A percentile compares a stretch with the other conserved stretches of the same genome.
These are phyloP conservation scores for Phasia obesa DNA, from an alignment of 2,888 invertebrate species.

Conservation along the genomic window DNA sequence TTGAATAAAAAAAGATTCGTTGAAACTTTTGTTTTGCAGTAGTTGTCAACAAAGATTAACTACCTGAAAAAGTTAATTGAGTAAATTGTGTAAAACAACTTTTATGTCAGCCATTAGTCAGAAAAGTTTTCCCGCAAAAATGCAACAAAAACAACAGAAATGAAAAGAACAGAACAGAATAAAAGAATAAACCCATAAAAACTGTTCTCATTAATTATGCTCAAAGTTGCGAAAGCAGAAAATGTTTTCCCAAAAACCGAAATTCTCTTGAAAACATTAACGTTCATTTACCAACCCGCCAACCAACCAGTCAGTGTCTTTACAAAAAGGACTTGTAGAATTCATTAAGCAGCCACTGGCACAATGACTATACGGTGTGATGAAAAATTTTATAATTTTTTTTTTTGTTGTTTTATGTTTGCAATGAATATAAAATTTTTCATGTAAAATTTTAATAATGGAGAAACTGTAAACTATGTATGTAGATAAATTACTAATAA, in stretches of 20 bases:
- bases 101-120: conserved; percentile 75
- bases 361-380: not conserved
- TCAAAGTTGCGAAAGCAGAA: conserved; percentile 80
- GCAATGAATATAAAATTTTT: conserved; percentile 42
- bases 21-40: conserved; percentile 68
- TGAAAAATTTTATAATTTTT: not conserved
- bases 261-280: conserved; percentile 41
- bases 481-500: too few species aligned
- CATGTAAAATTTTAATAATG: not conserved
- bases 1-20: not conserved
- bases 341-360: conserved; percentile 4
- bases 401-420: conserved; percentile 1
- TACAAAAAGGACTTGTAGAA: conserved; percentile 28
- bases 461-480: not conserved
- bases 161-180: not conserved
- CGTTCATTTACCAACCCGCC: conserved; percentile 40
- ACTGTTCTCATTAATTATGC: conserved; percentile 79
- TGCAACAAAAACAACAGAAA: conserved; percentile 60
- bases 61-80: conserved; percentile 82
- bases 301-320: not conserved
- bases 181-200: conserved; percentile 70
- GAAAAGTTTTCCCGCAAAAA: conserved; percentile 64
- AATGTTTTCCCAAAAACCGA: conserved; percentile 74
- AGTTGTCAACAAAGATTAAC: conserved; percentile 77
- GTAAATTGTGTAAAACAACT: conserved; percentile 74